These are phyloP conservation scores for Amiota mariae DNA, from an alignment of 2,888 invertebrate species.

Conservation along the genomic window DNA sequence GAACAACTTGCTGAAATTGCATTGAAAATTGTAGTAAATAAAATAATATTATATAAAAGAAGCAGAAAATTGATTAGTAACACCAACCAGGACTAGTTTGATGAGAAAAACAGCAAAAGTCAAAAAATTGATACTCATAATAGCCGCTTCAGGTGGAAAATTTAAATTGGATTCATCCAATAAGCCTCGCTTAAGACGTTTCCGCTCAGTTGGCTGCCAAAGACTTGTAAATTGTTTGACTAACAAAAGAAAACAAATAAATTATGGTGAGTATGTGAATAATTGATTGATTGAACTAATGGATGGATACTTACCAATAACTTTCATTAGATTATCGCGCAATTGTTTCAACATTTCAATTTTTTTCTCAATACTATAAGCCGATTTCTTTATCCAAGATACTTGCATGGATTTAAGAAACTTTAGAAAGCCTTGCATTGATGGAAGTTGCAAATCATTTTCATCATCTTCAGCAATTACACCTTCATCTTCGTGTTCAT, in stretches of 20 bases:
- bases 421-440: constrained; percentile 66
- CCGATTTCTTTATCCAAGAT: constrained; percentile 64
- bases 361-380: constrained; percentile 67
- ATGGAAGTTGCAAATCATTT: constrained; percentile 55
- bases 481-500: constrained; percentile 35
- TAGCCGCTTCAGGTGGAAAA: constrained; percentile 87
- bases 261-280: no score
- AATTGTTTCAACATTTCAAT: constrained; percentile 65
- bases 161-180: constrained; percentile 78
- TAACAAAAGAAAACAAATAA: constrained; percentile 51
- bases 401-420: constrained; percentile 69
- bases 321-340: constrained; percentile 76
- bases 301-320: constrained; percentile 82
- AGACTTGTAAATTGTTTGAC: constrained; percentile 75
- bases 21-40: constrained; percentile 31
- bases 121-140: constrained; percentile 88
- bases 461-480: constrained; percentile 16
- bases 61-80: neutral
- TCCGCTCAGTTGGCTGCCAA: constrained; percentile 72
- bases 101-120: constrained; percentile 90
- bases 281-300: no score
- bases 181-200: constrained; percentile 63
- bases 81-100: constrained; percentile 84
- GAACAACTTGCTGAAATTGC: constrained; percentile 79
- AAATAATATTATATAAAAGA: constrained; percentile 1